A percentile compares a stretch with the other conserved stretches of the same genome.
Evolutionary conservation across 2,888 invertebrate species (phyloP).

Genomic region (Cristatella mucedo): DNA sequence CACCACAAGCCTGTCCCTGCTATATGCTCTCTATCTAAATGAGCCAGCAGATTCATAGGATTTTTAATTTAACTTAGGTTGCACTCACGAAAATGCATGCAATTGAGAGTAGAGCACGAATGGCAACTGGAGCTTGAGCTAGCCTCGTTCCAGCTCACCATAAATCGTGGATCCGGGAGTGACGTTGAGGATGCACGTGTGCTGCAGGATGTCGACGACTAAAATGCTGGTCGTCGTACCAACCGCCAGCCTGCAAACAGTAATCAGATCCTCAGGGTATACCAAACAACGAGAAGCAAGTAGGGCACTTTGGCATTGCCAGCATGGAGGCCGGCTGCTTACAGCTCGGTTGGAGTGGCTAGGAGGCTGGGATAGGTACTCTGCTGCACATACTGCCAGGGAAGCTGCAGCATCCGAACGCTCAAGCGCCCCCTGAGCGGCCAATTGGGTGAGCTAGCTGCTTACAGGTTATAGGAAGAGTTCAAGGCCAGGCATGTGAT

Average conservation of each 20-base stretch:
- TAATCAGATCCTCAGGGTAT: too few relatives aligned
- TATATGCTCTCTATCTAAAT: too few relatives aligned
- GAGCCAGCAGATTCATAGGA: too few relatives aligned
- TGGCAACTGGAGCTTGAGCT: too few relatives aligned
- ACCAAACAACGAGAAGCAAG: too few relatives aligned
- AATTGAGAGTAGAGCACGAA: too few relatives aligned
- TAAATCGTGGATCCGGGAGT: neutral
- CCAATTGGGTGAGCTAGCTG: conserved; percentile 22
- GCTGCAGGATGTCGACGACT: conserved; percentile 81
- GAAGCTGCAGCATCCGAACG: neutral
- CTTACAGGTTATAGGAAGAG: conserved; percentile 92
- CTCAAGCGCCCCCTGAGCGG: neutral
- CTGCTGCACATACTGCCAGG: neutral
- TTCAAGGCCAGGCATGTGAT: conserved; percentile 80
- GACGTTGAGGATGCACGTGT: conserved; percentile 51
- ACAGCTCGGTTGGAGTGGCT: neutral
- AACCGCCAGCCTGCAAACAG: conserved; percentile 67
- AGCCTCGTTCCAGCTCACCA: conserved; percentile 5
- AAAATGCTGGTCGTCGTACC: conserved; percentile 90
- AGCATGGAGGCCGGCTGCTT: too few relatives aligned
- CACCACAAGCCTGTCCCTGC: too few relatives aligned
- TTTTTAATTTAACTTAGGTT: too few relatives aligned
- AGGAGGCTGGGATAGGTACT: neutral
- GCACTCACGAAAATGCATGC: too few relatives aligned
- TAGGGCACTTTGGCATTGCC: neutral